A percentile compares a stretch with the other conserved stretches of the same genome.
phyloP scores from a whole-genome alignment of 2,888 invertebrate genomes.

The Drosophila rellima region DNA sequence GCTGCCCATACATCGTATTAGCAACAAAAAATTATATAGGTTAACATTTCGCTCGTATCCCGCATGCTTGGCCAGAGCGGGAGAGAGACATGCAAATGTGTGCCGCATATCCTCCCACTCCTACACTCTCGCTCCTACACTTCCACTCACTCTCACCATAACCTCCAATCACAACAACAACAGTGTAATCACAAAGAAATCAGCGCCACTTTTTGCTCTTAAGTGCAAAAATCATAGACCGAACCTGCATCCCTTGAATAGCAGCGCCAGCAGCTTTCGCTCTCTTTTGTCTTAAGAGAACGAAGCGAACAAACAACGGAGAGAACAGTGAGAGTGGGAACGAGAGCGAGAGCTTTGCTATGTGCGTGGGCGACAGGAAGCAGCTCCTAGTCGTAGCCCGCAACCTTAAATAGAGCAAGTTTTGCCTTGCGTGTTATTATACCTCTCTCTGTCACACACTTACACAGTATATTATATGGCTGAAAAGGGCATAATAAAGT shows the following conservation, averaged over 20 bases:
- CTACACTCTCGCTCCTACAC: slow-evolving; percentile 6
- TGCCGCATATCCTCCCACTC: slow-evolving; percentile 45
- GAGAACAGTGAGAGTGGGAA: slow-evolving; percentile 6
- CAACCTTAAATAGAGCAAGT: slow-evolving; percentile 71
- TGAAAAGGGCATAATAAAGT: slow-evolving; percentile 28
- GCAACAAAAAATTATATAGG: slow-evolving; percentile 71
- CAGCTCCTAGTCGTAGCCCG: slow-evolving; percentile 56
- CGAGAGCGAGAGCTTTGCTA: slow-evolving; percentile 17
- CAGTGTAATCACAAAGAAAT: slow-evolving; percentile 53
- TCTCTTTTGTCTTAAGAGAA: slow-evolving; percentile 37
- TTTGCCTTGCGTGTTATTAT: slow-evolving; percentile 43
- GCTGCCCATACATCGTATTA: slow-evolving; percentile 27
- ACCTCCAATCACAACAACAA: slow-evolving; percentile 30
- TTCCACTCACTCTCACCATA: slow-evolving; percentile 1
- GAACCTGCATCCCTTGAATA: slow-evolving; percentile 54
- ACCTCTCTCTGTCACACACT: slow-evolving; percentile 15
- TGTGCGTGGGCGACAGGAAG: slow-evolving; percentile 66
- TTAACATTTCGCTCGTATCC: slow-evolving; percentile 65
- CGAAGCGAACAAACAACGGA: not conserved
- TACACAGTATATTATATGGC: slow-evolving; percentile 34
- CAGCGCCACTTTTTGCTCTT: slow-evolving; percentile 75
- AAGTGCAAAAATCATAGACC: slow-evolving; percentile 69
- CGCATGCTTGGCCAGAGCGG: slow-evolving; percentile 29
- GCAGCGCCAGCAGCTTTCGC: slow-evolving; percentile 26
- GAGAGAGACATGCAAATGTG: slow-evolving; percentile 67